Base-by-base conservation (phyloP, 2,888 invertebrate species). In the Xanthorhoe spadicearia region DNA sequence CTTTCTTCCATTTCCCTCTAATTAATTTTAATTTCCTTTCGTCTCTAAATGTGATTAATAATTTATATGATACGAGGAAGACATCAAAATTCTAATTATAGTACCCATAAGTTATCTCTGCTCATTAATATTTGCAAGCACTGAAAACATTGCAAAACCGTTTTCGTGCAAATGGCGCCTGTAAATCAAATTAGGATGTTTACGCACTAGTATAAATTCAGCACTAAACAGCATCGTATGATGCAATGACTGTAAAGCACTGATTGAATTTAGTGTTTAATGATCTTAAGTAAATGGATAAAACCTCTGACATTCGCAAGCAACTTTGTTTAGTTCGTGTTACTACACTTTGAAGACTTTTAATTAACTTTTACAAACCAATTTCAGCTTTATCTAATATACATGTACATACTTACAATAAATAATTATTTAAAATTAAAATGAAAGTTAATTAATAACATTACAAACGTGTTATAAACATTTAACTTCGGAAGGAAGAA, bases 231-330 rank as follows among this genome's bases (percentile, higher is more conserved):
- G 54, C 59, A 35, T 78, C 53, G 70, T 76, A 73, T 84, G 79
- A 76, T 60, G 82, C 79, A 85, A 85, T 70, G 72, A 74, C 76
- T 61, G 71, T 78, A 75, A 79, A 85, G 77, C 76, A 79, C 79
- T 82, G 79, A 87, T 84, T 84, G 80, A 80, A 80, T 83, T 82
- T 73, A 73, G 71, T 77, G 77, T 77, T 86, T 86, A 83, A 86
- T 75, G 83, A 82, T 71, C 72, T 23, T n/a, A n/a, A 23, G 56
- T 72, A 64, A 54, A 51, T 59, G 54, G 61, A 54, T 32, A 32
- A 48, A 71, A 72, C 64, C 64, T 61, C 72, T 76, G 71, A 77
- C 72, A 60, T 61, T 62, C 48, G 38, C 46, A 68, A 28, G 48
- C 38, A 68, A 48, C 56, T 62, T 43, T 64, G 62, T 56, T 66